Conservation (phyloP, 2,888 invertebrate species). For the Zhengitettix transpicula region DNA sequence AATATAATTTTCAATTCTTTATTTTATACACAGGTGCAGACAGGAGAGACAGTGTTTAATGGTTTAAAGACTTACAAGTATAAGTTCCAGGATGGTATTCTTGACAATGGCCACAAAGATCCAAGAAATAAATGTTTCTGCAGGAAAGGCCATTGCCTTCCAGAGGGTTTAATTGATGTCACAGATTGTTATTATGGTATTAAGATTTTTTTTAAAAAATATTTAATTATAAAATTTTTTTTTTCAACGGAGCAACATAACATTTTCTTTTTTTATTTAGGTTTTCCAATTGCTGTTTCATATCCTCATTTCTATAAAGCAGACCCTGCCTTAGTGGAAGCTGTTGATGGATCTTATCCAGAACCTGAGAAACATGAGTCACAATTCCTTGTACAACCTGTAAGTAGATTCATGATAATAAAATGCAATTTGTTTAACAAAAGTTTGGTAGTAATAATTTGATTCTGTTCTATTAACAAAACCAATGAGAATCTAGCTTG, state of each 20-base stretch:
- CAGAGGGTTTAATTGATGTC: conserved; percentile 63
- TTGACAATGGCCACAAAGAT: conserved; percentile 57
- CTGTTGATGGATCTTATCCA: conserved; percentile 51
- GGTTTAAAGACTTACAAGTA: conserved; percentile 56
- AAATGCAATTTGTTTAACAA: background rate
- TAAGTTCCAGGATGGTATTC: conserved; percentile 54
- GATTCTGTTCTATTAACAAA: background rate
- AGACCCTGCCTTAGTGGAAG: conserved; percentile 42
- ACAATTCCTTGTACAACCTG: conserved; percentile 63
- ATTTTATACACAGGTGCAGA: conserved; percentile 31
- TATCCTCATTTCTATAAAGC: conserved; percentile 74
- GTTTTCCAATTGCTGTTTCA: conserved; percentile 76
- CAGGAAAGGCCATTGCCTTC: conserved; percentile 51
- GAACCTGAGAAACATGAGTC: conserved; percentile 45
- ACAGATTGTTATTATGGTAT: conserved; percentile 68
- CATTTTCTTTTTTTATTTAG: conserved; percentile 19
- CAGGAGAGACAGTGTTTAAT: conserved; percentile 39
- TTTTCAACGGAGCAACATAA: background rate
- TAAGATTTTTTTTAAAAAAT: background rate
- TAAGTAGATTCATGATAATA: conserved; percentile 24
- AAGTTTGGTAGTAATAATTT: background rate
- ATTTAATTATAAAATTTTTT: background rate
- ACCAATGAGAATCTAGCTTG: background rate
- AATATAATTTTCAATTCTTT: no score
- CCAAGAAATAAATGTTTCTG: conserved; percentile 74